Conservation (phyloP, 92 coral and sea anemone species). For the Phenganax stokvisi region DNA sequence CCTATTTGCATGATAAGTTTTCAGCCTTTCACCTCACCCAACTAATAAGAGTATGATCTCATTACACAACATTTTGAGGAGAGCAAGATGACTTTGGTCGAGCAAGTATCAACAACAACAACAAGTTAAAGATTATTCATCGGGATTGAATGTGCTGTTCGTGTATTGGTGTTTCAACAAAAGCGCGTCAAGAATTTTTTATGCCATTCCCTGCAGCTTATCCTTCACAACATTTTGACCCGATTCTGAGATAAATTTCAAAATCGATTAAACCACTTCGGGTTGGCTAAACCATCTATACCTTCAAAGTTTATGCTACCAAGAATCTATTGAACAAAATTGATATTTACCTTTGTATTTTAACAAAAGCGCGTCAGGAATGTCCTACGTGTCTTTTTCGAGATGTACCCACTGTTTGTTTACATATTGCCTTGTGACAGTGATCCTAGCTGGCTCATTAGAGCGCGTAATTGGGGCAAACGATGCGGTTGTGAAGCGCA, state of each 20-base stretch:
- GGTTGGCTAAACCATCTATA: too few species aligned
- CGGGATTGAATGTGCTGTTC: too few species aligned
- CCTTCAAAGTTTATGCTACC: too few species aligned
- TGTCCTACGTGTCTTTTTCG: not conserved
- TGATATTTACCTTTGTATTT: not conserved
- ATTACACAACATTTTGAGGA: not conserved
- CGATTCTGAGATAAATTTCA: not conserved
- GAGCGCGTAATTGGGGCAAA: not conserved
- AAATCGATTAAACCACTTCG: too few species aligned
- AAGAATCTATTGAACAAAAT: too few species aligned
- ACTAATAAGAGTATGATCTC: not conserved
- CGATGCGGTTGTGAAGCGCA: not conserved
- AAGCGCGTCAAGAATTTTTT: not conserved
- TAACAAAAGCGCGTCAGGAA: not conserved
- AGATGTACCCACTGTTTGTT: not conserved
- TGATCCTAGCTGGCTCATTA: not conserved
- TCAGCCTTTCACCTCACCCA: not conserved
- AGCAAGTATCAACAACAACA: not conserved
- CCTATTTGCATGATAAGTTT: conserved; percentile 10
- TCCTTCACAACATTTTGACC: not conserved
- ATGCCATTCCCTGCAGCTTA: too few species aligned
- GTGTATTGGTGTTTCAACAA: too few species aligned
- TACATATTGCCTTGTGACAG: conserved; percentile 13
- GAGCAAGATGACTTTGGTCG: not conserved
- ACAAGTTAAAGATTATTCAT: not conserved